Conservation (phyloP, 1,140 invertebrate genomes). For the Dendrolimus kikuchii region DNA sequence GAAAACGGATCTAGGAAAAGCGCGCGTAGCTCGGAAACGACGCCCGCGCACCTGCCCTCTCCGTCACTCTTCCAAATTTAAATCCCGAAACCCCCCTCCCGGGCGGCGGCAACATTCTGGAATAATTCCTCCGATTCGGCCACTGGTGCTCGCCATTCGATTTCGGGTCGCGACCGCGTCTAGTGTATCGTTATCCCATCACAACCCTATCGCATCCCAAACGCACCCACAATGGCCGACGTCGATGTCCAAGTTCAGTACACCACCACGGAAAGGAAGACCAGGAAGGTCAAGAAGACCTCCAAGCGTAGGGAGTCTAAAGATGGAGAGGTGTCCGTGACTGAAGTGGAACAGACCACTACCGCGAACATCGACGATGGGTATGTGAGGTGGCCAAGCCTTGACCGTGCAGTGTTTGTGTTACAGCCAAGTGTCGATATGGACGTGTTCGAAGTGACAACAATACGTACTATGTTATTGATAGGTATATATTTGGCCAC, state of each 20-base stretch:
- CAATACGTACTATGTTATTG: constrained; percentile 23
- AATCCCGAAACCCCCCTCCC: constrained; percentile 66
- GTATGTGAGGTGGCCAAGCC: constrained; percentile 80
- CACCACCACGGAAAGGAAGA: constrained; percentile 87
- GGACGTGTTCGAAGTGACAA: constrained; percentile 36
- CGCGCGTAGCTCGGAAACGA: constrained; percentile 46
- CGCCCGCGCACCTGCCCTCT: constrained; percentile 70
- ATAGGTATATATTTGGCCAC: constrained; percentile 53
- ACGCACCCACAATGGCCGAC: constrained; percentile 81
- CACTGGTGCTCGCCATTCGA: constrained; percentile 66
- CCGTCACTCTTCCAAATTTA: constrained; percentile 71
- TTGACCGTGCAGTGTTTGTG: constrained; percentile 45
- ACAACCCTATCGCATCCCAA: constrained; percentile 38
- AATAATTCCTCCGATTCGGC: constrained; percentile 68
- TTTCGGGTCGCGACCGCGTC: constrained; percentile 70
- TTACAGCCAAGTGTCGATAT: constrained; percentile 45
- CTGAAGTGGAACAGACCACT: constrained; percentile 83
- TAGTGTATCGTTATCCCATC: constrained; percentile 26
- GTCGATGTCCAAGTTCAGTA: constrained; percentile 89
- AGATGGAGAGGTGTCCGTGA: constrained; percentile 86
- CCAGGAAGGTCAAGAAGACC: constrained; percentile 91
- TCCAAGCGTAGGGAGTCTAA: constrained; percentile 84
- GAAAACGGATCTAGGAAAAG: constrained; percentile 36
- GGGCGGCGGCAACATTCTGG: constrained; percentile 64
- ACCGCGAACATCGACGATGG: constrained; percentile 80